A percentile compares a stretch with the other conserved stretches of the same genome.
Conservation (phyloP, 2,888 invertebrate genomes). For the Podotricha telesiphe region DNA sequence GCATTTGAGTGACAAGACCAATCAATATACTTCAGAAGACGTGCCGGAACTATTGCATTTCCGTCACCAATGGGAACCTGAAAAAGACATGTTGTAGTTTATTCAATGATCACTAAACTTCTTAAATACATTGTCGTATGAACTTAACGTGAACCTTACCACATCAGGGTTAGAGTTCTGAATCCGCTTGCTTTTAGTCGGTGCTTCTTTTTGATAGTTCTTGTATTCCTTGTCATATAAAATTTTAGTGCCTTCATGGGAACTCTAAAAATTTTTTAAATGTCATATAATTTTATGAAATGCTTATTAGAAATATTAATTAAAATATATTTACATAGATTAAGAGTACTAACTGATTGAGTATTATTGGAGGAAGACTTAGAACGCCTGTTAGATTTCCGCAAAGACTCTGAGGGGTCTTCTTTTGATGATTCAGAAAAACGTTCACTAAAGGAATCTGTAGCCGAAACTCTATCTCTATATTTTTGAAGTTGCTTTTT, state of each 20-base stretch:
- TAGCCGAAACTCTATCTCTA: neutral
- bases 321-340: no score
- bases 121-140: neutral
- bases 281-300: no score
- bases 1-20: slow-evolving; percentile 79
- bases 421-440: slow-evolving; percentile 5
- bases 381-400: neutral
- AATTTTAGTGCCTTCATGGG: neutral
- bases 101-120: neutral
- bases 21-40: slow-evolving; percentile 83
- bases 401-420: neutral
- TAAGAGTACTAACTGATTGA: neutral
- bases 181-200: neutral
- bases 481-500: neutral
- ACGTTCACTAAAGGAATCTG: neutral
- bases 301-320: no score
- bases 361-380: neutral
- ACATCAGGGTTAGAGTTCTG: neutral
- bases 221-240: neutral
- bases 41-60: slow-evolving; percentile 82
- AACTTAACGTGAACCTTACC: slow-evolving; percentile 2
- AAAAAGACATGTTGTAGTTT: slow-evolving; percentile 52
- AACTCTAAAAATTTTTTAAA: neutral
- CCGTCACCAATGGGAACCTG: slow-evolving; percentile 70
- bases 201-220: neutral